phyloP scores from a whole-genome alignment of 2,797 vertebrate species.

The Limnodromus scolopaceus region DNA sequence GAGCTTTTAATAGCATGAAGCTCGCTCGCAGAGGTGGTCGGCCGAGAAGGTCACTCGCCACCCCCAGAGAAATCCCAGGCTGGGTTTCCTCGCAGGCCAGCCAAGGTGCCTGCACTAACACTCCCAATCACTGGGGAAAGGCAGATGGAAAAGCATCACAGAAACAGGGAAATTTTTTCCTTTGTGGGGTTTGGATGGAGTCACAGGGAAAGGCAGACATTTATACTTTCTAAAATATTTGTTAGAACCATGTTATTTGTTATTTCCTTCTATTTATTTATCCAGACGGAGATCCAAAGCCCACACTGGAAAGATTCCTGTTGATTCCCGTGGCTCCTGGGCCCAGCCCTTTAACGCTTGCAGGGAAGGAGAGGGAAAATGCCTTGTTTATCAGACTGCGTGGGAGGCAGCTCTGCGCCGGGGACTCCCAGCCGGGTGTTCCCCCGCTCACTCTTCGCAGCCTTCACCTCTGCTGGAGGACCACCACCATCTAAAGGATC shows the following conservation, averaged over 20 bases:
- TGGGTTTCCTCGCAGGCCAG: background rate
- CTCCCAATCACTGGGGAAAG: background rate
- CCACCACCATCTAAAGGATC: background rate
- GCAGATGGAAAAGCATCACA: slow-evolving; percentile 34
- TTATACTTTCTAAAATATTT: background rate
- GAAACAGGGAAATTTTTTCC: background rate
- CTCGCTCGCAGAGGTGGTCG: fast-evolving
- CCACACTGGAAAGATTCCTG: slow-evolving; percentile 48
- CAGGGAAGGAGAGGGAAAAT: background rate
- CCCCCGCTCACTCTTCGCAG: background rate
- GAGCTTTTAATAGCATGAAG: fast-evolving
- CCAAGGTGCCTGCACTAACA: background rate
- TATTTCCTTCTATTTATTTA: slow-evolving; percentile 53
- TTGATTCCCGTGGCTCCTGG: background rate
- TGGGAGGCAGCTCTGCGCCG: background rate
- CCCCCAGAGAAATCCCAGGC: background rate
- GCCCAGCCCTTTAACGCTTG: background rate
- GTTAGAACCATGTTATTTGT: slow-evolving; percentile 6
- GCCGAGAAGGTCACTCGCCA: background rate
- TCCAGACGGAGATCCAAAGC: background rate
- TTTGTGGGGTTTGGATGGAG: slow-evolving; percentile 37
- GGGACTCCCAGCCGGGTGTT: background rate
- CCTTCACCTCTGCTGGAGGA: background rate
- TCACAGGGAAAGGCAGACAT: background rate
- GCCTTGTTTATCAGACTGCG: background rate